Evolutionary conservation across 2,113 vertebrate species (phyloP).

Genomic region (Arvicanthis niloticus): DNA sequence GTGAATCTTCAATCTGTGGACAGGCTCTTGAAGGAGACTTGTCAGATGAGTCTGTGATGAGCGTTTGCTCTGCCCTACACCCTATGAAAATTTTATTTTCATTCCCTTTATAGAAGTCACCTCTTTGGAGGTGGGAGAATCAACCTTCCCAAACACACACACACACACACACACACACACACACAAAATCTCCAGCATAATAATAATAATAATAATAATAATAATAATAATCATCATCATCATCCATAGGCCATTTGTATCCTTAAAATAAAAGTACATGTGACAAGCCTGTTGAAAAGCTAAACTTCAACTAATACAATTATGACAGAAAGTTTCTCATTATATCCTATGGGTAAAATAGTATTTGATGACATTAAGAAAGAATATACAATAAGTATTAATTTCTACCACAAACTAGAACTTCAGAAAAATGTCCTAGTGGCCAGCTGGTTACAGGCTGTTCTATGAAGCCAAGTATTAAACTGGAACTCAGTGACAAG

Average conservation of each 20-base stretch:
- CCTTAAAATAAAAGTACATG: slow-evolving; percentile 58
- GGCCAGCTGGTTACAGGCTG: neutral
- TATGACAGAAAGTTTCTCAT: slow-evolving; percentile 27
- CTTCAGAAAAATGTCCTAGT: neutral
- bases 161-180: neutral
- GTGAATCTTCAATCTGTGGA: slow-evolving; percentile 89
- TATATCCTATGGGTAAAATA: slow-evolving; percentile 23
- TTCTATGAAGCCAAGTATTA: neutral
- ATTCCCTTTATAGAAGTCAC: slow-evolving; percentile 78
- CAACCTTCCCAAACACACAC: neutral
- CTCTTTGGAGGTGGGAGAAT: neutral
- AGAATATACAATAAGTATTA: neutral
- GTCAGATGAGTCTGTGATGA: slow-evolving; percentile 84
- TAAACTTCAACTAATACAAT: slow-evolving; percentile 34
- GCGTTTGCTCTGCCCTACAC: slow-evolving; percentile 83
- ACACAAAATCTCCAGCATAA: slow-evolving; percentile 15
- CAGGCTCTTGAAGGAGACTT: slow-evolving; percentile 85
- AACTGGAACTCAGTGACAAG: neutral
- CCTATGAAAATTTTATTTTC: slow-evolving; percentile 84
- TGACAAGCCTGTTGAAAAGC: slow-evolving; percentile 46
- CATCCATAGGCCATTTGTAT: neutral
- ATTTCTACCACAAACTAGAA: neutral
- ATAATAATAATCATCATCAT: too few relatives aligned
- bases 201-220: neutral
- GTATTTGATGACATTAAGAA: neutral